Conservation (phyloP, 1,140 invertebrate species). For the Sminthurinus signatus region DNA sequence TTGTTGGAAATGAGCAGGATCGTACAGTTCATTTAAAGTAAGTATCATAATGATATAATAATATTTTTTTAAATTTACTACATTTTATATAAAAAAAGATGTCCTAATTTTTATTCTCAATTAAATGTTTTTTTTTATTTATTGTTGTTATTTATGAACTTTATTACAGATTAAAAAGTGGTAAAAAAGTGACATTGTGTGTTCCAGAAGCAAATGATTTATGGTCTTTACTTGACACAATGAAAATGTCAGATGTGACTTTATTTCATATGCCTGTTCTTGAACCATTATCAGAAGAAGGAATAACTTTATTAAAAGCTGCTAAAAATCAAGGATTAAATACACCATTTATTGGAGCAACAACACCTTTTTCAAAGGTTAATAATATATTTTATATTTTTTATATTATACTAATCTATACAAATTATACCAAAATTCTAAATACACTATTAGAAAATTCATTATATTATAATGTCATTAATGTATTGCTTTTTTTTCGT, state of each 20-base stretch:
- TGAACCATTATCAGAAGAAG: constrained; percentile 38
- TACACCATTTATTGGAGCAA: constrained; percentile 32
- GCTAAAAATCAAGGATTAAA: constrained; percentile 37
- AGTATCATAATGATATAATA: constrained; percentile 5
- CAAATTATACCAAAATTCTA: too few species aligned
- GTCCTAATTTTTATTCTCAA: not conserved
- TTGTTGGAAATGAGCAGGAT: constrained; percentile 21
- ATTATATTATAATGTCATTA: not conserved
- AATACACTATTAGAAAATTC: not conserved
- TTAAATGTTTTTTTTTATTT: constrained; percentile 21
- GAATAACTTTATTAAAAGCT: constrained; percentile 27
- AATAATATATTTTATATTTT: too few species aligned
- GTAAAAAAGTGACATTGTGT: constrained; percentile 58
- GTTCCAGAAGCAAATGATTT: constrained; percentile 62
- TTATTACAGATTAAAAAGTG: constrained; percentile 50
- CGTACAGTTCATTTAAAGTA: constrained; percentile 29
- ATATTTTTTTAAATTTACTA: constrained; percentile 17
- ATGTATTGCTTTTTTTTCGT: not conserved
- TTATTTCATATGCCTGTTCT: constrained; percentile 60
- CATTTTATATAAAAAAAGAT: too few species aligned
- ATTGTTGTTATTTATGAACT: constrained; percentile 40
- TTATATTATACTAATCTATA: too few species aligned
- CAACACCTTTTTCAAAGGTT: constrained; percentile 30
- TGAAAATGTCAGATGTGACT: constrained; percentile 76
- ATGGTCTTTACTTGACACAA: constrained; percentile 67